These are phyloP conservation scores for Drosophila navojoa DNA, from an alignment of 1,140 invertebrate species.

Conservation along the genomic window DNA sequence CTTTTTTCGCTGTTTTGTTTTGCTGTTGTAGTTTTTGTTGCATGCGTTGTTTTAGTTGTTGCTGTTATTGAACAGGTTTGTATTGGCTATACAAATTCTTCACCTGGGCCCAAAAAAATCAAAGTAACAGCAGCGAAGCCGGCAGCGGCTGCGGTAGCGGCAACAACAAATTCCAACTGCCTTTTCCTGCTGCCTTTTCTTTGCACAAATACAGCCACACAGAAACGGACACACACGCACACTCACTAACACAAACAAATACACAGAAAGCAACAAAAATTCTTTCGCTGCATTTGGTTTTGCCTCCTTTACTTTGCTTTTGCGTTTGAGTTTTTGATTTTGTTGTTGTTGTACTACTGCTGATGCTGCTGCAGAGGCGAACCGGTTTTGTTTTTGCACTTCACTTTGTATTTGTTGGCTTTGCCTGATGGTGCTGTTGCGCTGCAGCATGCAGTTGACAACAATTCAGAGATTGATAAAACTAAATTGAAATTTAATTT, in stretches of 20 bases:
- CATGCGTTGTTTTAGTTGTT: constrained; percentile 26
- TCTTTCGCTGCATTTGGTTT: constrained; percentile 69
- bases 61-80: constrained; percentile 59
- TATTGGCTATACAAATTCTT: constrained; percentile 50
- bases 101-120: constrained; percentile 27
- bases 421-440: constrained; percentile 36
- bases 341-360: constrained; percentile 16
- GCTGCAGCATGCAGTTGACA: constrained; percentile 36
- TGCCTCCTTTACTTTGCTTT: constrained; percentile 42
- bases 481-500: constrained; percentile 22
- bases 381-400: constrained; percentile 81
- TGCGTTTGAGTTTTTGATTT: constrained; percentile 24
- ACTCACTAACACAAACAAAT: constrained; percentile 12
- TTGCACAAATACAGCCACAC: constrained; percentile 33
- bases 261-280: constrained; percentile 70
- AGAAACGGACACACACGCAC: constrained; percentile 22
- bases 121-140: constrained; percentile 25
- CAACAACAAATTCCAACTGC: constrained; percentile 58
- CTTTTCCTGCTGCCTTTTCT: constrained; percentile 65
- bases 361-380: constrained; percentile 61
- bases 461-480: constrained; percentile 37
- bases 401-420: constrained; percentile 58
- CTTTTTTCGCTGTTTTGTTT: constrained; percentile 60
- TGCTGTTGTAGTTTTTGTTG: constrained; percentile 45
- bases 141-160: constrained; percentile 25